phyloP scores from a whole-genome alignment of 2,888 invertebrate genomes.

The Agonum fuliginosum region DNA sequence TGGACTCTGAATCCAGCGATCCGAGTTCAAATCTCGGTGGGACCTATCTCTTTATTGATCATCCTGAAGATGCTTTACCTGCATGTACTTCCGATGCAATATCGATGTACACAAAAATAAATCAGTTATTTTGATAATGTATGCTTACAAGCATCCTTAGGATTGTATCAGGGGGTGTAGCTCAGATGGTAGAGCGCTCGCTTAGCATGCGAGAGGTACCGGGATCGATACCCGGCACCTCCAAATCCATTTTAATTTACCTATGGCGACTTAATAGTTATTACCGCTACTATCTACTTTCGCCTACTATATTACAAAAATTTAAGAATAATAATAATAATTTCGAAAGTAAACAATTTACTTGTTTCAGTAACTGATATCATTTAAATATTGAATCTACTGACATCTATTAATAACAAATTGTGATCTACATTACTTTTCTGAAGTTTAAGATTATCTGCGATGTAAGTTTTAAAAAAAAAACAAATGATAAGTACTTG shows the following conservation, averaged over 20 bases:
- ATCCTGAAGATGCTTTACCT: background rate
- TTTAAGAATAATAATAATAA: too few species aligned
- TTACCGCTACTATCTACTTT: too few species aligned
- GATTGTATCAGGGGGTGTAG: slow-evolving; percentile 70
- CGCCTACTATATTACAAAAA: too few species aligned
- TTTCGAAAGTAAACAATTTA: too few species aligned
- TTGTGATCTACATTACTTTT: too few species aligned
- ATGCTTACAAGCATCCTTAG: background rate
- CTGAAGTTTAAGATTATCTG: too few species aligned
- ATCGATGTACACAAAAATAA: background rate
- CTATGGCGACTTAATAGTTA: background rate
- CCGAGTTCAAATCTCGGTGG: slow-evolving; percentile 79
- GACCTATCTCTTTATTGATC: slow-evolving; percentile 69
- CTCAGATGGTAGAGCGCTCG: slow-evolving; percentile 77
- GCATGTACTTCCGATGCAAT: background rate
- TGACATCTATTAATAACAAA: too few species aligned
- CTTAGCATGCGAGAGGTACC: slow-evolving; percentile 77
- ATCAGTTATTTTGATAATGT: background rate
- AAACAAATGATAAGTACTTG: too few species aligned
- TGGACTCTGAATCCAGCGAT: slow-evolving; percentile 80
- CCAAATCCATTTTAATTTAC: slow-evolving; percentile 64
- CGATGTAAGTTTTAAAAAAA: too few species aligned
- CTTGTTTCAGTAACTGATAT: too few species aligned
- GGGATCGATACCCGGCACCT: slow-evolving; percentile 75
- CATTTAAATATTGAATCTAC: too few species aligned